A percentile compares a stretch with the other conserved stretches of the same genome.
Conservation (phyloP, 2,113 vertebrate species). For the Istiophorus platypterus region DNA sequence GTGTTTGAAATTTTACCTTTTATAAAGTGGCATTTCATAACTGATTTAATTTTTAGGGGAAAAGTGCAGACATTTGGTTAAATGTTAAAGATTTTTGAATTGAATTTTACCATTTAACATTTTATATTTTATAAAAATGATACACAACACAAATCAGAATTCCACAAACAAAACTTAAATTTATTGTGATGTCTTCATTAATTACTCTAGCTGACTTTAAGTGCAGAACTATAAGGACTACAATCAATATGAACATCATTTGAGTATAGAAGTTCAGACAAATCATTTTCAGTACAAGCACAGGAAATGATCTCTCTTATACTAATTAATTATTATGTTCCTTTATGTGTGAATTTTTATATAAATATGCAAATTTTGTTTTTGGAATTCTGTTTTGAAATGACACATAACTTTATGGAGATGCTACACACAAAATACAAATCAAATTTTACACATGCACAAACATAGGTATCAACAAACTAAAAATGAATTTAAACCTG, state of each 20-base stretch:
- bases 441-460: not conserved
- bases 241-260: not conserved
- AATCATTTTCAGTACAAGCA: not conserved
- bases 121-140: not conserved
- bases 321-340: not conserved
- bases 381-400: conserved; percentile 64
- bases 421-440: conserved; percentile 28
- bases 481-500: conserved; percentile 30
- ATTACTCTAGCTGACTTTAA: not conserved
- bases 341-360: not conserved
- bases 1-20: not conserved
- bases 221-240: not conserved
- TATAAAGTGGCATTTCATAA: not conserved
- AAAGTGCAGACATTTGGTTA: not conserved
- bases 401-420: not conserved
- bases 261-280: not conserved
- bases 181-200: not conserved
- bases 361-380: conserved; percentile 37
- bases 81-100: not conserved
- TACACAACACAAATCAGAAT: conserved; percentile 54
- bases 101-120: not conserved
- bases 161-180: conserved; percentile 45
- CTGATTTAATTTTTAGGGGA: not conserved
- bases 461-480: not conserved
- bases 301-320: not conserved